Percentiles rank a stretch among this genome's conserved stretches.
Conservation (phyloP, 2,888 invertebrate genomes). For the Agrotis clavis region DNA sequence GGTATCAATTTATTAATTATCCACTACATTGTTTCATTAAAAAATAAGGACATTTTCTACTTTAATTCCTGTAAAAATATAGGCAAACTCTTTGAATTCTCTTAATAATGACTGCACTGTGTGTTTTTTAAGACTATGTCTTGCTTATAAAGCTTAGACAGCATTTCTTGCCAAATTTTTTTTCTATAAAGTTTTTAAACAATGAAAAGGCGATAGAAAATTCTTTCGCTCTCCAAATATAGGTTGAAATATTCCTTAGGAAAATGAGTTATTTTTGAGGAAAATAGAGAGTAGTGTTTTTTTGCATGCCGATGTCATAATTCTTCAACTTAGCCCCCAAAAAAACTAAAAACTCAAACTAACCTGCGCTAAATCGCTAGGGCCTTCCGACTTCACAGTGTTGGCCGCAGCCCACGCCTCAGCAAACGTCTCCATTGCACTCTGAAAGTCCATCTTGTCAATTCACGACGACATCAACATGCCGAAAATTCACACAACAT, state of each 20-base stretch:
- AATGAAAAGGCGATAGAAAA: neutral
- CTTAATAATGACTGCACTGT: neutral
- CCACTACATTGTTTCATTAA: too few relatives aligned
- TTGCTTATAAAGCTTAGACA: slow-evolving; percentile 16
- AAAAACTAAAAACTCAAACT: slow-evolving; percentile 71
- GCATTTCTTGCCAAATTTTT: slow-evolving; percentile 36
- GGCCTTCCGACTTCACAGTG: slow-evolving; percentile 92
- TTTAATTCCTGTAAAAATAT: too few relatives aligned
- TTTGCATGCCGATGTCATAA: neutral
- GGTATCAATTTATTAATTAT: neutral
- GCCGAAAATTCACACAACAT: slow-evolving; percentile 87
- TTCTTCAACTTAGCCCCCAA: neutral
- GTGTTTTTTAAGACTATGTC: neutral
- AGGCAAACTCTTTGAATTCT: neutral
- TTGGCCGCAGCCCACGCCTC: slow-evolving; percentile 98
- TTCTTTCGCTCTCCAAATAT: neutral
- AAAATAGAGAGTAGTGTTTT: neutral
- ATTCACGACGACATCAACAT: slow-evolving; percentile 90
- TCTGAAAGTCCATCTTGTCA: slow-evolving; percentile 98
- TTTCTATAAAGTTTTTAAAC: slow-evolving; percentile 20
- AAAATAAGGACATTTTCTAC: neutral
- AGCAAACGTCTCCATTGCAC: slow-evolving; percentile 99
- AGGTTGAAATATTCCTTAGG: neutral
- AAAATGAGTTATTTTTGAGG: neutral
- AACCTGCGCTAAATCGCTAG: slow-evolving; percentile 93